Percentiles rank a stretch among this genome's conserved stretches.
Conservation (phyloP, 1,140 invertebrate species). For the Probaryconus sp. region DNA sequence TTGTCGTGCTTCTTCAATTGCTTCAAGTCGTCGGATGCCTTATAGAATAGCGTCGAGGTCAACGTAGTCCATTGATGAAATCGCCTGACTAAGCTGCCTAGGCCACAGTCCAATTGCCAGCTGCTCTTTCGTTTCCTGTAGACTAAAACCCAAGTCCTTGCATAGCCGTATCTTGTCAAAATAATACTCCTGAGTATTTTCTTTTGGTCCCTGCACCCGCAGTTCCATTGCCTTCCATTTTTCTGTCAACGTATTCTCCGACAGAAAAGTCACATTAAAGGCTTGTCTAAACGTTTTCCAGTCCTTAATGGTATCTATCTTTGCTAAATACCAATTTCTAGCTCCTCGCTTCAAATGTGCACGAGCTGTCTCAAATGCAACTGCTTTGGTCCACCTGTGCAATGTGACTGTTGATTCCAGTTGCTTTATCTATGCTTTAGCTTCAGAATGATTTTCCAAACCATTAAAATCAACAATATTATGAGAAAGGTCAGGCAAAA, state of each 20-base stretch:
- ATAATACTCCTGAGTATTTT: conserved; percentile 14
- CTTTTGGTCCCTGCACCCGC: conserved; percentile 8
- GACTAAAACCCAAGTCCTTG: not conserved
- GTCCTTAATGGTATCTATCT: not conserved
- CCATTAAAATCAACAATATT: conserved; percentile 12
- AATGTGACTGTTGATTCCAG: not conserved
- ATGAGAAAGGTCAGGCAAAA: conserved; percentile 5
- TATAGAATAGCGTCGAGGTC: no score
- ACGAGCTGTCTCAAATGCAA: conserved; percentile 18
- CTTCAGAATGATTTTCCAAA: not conserved
- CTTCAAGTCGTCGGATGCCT: no score
- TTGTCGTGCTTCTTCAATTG: no score
- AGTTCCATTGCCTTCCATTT: conserved; percentile 11
- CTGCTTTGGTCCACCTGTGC: conserved; percentile 17
- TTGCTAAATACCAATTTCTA: conserved; percentile 21
- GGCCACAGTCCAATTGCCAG: conserved; percentile 5
- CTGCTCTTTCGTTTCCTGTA: conserved; percentile 10
- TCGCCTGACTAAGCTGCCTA: not conserved
- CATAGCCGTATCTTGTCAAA: conserved; percentile 31
- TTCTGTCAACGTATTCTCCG: conserved; percentile 12
- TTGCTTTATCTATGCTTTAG: conserved; percentile 8
- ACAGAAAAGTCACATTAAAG: conserved; percentile 13
- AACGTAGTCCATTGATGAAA: no score
- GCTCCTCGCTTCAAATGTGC: conserved; percentile 13
- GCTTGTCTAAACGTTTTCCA: conserved; percentile 13